Evolutionary conservation across 2,888 invertebrate genomes (phyloP).

Genomic region (Agrochola lychnidis): DNA sequence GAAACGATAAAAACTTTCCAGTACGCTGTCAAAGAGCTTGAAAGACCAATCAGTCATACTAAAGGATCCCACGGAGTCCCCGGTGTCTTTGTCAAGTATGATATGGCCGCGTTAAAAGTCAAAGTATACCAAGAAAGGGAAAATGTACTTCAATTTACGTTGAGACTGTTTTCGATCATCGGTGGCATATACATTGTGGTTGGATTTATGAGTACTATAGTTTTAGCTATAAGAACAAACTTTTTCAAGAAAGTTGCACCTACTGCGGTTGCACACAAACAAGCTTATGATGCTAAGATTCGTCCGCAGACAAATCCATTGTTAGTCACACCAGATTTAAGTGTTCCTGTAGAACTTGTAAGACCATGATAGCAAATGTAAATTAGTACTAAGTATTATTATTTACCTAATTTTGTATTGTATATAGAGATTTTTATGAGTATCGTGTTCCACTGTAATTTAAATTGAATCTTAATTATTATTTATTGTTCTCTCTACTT

Average conservation of each 20-base stretch:
- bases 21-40: conserved; percentile 97
- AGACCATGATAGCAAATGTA: conserved; percentile 79
- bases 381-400: conserved; percentile 48
- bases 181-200: conserved; percentile 98
- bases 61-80: conserved; percentile 97
- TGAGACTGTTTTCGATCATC: conserved; percentile 97
- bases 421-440: conserved; percentile 62
- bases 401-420: conserved; percentile 55
- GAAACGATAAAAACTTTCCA: conserved; percentile 95
- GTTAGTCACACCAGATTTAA: conserved; percentile 79
- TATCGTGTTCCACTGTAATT: conserved; percentile 36
- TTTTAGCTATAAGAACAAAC: conserved; percentile 76
- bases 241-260: conserved; percentile 70
- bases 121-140: conserved; percentile 95
- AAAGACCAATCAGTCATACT: conserved; percentile 93
- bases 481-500: conserved; percentile 31
- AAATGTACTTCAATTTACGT: conserved; percentile 94
- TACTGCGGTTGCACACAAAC: conserved; percentile 61
- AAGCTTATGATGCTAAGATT: conserved; percentile 65
- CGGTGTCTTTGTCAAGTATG: conserved; percentile 98
- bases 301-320: conserved; percentile 76
- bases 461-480: conserved; percentile 45
- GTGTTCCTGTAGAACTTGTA: conserved; percentile 81
- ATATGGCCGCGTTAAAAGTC: conserved; percentile 97
- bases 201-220: conserved; percentile 87